Conservation (phyloP, 2,888 invertebrate species). For the Lasius fuliginosus region DNA sequence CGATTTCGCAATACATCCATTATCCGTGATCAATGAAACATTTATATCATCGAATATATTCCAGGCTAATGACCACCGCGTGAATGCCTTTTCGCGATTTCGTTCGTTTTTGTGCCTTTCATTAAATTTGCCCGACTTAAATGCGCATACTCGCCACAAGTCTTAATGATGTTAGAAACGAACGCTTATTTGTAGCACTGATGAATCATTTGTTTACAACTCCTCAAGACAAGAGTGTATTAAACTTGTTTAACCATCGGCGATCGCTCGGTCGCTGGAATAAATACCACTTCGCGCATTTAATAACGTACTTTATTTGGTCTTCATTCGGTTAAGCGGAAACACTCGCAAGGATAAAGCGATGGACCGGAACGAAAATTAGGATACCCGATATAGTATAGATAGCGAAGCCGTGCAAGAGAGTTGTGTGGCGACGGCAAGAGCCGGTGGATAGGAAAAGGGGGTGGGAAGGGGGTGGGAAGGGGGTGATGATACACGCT, state of each 20-base stretch:
- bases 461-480: background rate
- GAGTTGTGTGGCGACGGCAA: constrained; percentile 26
- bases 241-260: constrained; percentile 57
- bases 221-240: constrained; percentile 53
- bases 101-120: background rate
- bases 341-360: constrained; percentile 73
- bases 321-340: constrained; percentile 78
- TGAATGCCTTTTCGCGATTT: background rate
- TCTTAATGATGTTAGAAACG: constrained; percentile 69
- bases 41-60: background rate
- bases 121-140: constrained; percentile 19
- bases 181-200: constrained; percentile 35
- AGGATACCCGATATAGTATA: constrained; percentile 74
- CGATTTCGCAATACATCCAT: constrained; percentile 10
- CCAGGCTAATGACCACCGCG: background rate
- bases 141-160: constrained; percentile 8
- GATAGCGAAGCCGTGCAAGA: constrained; percentile 49
- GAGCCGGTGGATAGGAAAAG: background rate
- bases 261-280: constrained; percentile 49
- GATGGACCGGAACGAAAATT: constrained; percentile 71
- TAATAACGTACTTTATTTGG: constrained; percentile 75
- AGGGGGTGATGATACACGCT: constrained; percentile 53
- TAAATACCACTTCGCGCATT: constrained; percentile 73
- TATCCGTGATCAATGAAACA: constrained; percentile 12
- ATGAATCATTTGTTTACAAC: constrained; percentile 68